A percentile compares a stretch with the other conserved stretches of the same genome.
phyloP scores from a whole-genome alignment of 2,888 invertebrate species.

The Anoplius nigerrimus region DNA sequence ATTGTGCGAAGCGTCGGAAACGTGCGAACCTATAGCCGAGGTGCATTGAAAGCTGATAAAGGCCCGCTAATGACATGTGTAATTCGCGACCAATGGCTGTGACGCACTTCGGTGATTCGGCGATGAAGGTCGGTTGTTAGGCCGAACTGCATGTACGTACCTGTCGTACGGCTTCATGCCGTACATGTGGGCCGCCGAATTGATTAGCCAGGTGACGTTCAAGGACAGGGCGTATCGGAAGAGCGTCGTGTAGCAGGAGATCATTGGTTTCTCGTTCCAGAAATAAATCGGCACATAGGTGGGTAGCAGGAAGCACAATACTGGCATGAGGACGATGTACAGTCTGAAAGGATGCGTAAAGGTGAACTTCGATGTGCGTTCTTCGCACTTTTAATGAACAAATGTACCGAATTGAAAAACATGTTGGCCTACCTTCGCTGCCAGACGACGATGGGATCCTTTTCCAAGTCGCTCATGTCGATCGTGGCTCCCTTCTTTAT shows the following conservation, averaged over 20 bases:
- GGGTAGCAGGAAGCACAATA: conserved; percentile 88
- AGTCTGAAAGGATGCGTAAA: conserved; percentile 76
- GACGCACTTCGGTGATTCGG: too few relatives aligned
- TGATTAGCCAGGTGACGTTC: conserved; percentile 94
- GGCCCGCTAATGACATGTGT: too few relatives aligned
- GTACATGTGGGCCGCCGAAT: conserved; percentile 95
- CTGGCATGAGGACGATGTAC: conserved; percentile 85
- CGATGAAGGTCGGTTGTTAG: too few relatives aligned
- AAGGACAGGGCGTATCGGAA: conserved; percentile 86
- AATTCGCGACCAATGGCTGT: too few relatives aligned
- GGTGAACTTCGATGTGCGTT: neutral
- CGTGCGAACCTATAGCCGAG: too few relatives aligned
- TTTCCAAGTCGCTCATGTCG: conserved; percentile 91
- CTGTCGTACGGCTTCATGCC: conserved; percentile 93
- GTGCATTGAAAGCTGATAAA: too few relatives aligned
- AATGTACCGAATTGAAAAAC: neutral
- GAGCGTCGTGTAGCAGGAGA: conserved; percentile 86
- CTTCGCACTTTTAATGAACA: neutral
- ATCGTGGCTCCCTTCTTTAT: conserved; percentile 87
- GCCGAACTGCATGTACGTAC: conserved; percentile 69
- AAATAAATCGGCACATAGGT: conserved; percentile 84
- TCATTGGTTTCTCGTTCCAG: conserved; percentile 85
- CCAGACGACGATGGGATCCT: conserved; percentile 89
- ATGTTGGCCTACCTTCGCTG: conserved; percentile 84
- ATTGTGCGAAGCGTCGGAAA: too few relatives aligned